Percentiles rank a stretch among this genome's conserved stretches.
These are phyloP conservation scores for Nixonia krombeini DNA, from an alignment of 1,140 invertebrate genomes.

Conservation along the genomic window DNA sequence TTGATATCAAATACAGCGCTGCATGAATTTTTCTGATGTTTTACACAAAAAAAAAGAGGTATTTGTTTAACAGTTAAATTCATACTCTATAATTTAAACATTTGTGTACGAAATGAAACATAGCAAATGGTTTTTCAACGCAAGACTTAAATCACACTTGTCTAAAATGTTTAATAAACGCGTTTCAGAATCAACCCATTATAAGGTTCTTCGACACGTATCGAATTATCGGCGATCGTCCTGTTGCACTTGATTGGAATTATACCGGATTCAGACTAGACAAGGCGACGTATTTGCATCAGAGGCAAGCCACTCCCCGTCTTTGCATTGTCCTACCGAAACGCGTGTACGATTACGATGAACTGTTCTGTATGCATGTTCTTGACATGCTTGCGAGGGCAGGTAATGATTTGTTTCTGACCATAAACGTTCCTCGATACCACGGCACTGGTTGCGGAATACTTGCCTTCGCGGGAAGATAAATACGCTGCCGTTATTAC, in stretches of 20 bases:
- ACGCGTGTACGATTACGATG: conserved; percentile 5
- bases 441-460: conserved; percentile 3
- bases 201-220: background rate
- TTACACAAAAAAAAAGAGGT: no score
- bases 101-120: background rate
- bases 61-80: no score
- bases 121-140: no score
- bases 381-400: conserved; percentile 25
- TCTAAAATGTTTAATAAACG: no score
- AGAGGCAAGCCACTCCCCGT: conserved; percentile 5
- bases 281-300: background rate
- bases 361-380: conserved; percentile 12
- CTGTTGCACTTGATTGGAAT: background rate
- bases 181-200: no score
- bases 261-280: background rate
- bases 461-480: background rate
- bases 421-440: no score
- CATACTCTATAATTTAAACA: no score
- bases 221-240: background rate
- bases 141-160: no score
- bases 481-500: background rate
- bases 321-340: conserved; percentile 13
- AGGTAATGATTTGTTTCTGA: conserved; percentile 21
- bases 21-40: no score
- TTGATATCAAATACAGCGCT: no score